Conservation (phyloP, 1,140 invertebrate species). For the Whitmania pigra region DNA sequence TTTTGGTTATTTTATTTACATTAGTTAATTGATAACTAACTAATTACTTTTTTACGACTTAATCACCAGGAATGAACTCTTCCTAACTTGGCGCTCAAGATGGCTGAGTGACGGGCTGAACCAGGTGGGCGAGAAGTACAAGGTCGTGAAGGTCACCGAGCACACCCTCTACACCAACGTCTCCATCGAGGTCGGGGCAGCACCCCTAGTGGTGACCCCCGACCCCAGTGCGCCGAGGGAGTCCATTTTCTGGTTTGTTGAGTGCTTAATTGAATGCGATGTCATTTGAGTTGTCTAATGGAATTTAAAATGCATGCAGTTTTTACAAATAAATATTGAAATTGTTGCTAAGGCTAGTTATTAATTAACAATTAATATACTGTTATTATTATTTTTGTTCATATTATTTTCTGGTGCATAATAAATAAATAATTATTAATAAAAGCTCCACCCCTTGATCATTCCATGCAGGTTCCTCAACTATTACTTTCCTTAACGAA, state of each 20-base stretch:
- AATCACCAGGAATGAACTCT: conserved; percentile 18
- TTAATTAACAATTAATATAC: too few species aligned
- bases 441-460: too few species aligned
- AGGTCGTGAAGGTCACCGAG: background rate
- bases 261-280: too few species aligned
- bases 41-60: too few species aligned
- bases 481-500: background rate
- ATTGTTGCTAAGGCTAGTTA: too few species aligned
- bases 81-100: conserved; percentile 20
- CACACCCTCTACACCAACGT: conserved; percentile 19
- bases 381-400: background rate
- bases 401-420: too few species aligned
- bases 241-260: conserved; percentile 4
- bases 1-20: too few species aligned
- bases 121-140: conserved; percentile 9
- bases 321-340: too few species aligned
- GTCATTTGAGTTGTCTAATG: too few species aligned
- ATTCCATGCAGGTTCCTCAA: background rate
- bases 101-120: conserved; percentile 21
- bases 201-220: background rate
- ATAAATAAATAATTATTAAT: too few species aligned
- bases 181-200: conserved; percentile 15
- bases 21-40: too few species aligned
- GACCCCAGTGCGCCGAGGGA: conserved; percentile 1
- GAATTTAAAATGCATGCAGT: too few species aligned